Conservation (phyloP, 2,888 invertebrate genomes). For the Drosophila neutralis region DNA sequence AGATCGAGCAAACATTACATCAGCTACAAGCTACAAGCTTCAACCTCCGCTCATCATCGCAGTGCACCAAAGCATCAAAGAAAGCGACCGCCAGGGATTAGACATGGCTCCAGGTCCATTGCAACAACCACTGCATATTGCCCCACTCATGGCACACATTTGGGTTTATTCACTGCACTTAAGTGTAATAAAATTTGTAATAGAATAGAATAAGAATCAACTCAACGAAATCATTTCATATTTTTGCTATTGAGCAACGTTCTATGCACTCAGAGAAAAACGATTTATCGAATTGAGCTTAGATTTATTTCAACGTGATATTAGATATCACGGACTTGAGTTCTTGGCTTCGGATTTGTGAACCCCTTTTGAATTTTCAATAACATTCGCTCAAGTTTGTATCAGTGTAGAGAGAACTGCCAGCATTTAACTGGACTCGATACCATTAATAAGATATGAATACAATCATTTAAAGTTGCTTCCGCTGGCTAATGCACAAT, state of each 20-base stretch:
- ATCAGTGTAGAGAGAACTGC: neutral
- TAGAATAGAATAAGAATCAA: conserved; percentile 59
- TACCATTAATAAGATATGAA: conserved; percentile 55
- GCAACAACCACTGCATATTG: conserved; percentile 26
- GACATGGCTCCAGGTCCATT: conserved; percentile 56
- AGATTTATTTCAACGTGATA: neutral
- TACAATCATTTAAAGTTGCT: conserved; percentile 51
- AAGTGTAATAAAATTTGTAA: conserved; percentile 74
- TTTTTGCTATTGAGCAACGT: conserved; percentile 55
- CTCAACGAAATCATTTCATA: conserved; percentile 59
- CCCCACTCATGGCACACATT: conserved; percentile 66
- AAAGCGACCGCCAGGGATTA: conserved; percentile 66
- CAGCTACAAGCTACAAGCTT: conserved; percentile 53
- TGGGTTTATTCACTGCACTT: conserved; percentile 65
- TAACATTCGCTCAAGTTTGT: neutral
- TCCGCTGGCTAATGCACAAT: conserved; percentile 62
- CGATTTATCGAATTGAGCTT: neutral
- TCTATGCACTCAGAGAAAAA: neutral
- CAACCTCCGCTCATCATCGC: conserved; percentile 42
- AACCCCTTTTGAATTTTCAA: neutral
- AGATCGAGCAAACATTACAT: conserved; percentile 76
- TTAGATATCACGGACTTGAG: neutral
- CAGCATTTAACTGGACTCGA: conserved; percentile 48
- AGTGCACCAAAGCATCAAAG: conserved; percentile 61
- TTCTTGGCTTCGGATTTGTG: neutral